phyloP scores from a whole-genome alignment of 1,140 invertebrate genomes.

The Megathymus violae region DNA sequence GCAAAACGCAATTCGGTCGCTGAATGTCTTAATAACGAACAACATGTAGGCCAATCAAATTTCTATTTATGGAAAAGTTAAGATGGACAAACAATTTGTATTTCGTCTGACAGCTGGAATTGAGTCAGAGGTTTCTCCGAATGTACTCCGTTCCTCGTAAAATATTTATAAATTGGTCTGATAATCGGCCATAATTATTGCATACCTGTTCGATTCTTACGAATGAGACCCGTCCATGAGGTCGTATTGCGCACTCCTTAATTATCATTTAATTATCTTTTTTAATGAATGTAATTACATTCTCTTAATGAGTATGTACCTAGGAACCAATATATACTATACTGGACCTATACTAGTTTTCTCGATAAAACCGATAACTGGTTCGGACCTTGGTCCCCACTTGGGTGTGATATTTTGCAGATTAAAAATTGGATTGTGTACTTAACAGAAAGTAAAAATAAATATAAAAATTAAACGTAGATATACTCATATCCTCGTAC shows the following conservation, averaged over 20 bases:
- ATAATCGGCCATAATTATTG: slow-evolving; percentile 38
- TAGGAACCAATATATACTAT: slow-evolving; percentile 5
- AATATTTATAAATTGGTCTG: slow-evolving; percentile 38
- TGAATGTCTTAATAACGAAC: not conserved
- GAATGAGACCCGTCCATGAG: slow-evolving; percentile 23
- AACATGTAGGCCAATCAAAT: slow-evolving; percentile 4
- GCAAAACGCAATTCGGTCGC: not conserved
- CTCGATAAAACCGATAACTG: not conserved
- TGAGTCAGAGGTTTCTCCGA: slow-evolving; percentile 33
- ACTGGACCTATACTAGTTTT: not conserved
- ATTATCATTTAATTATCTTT: slow-evolving; percentile 30
- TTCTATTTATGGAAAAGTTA: slow-evolving; percentile 5
- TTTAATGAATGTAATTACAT: slow-evolving; percentile 13
- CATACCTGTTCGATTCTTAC: slow-evolving; percentile 33
- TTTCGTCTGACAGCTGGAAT: slow-evolving; percentile 23
- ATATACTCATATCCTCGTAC: too few species aligned
- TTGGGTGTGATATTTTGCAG: too few species aligned
- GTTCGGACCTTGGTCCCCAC: not conserved
- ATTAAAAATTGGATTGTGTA: too few species aligned
- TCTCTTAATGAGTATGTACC: not conserved
- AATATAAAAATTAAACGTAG: too few species aligned
- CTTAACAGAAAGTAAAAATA: too few species aligned
- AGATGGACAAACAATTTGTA: slow-evolving; percentile 10
- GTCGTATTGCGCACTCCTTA: slow-evolving; percentile 32
- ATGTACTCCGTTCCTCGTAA: slow-evolving; percentile 31